These are phyloP conservation scores for Dipus sagitta DNA, from an alignment of 2,797 vertebrate genomes.

Conservation along the genomic window DNA sequence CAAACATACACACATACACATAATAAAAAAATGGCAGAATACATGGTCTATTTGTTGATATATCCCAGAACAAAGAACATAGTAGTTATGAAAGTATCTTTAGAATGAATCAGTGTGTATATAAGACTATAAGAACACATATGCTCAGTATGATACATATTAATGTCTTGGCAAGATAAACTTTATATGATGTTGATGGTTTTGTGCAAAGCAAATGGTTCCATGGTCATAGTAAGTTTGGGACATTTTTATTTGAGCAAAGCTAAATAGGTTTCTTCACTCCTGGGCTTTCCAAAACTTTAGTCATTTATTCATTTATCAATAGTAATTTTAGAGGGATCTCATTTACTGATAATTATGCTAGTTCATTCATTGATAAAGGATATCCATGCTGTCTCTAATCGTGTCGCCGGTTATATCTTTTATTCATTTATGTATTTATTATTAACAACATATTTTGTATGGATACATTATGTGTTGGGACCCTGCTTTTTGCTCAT, in stretches of 20 bases:
- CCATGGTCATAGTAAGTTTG: not conserved
- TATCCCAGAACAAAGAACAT: not conserved
- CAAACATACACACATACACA: too few species aligned
- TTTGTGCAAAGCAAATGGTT: not conserved
- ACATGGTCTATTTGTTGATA: not conserved
- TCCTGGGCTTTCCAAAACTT: not conserved
- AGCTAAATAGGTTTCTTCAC: not conserved
- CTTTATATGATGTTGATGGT: not conserved
- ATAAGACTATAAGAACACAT: not conserved
- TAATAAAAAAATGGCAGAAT: too few species aligned
- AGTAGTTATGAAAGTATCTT: not conserved
- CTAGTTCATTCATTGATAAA: not conserved
- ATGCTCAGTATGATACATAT: not conserved
- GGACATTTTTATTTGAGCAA: not conserved
- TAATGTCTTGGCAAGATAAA: not conserved
- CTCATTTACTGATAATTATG: not conserved
- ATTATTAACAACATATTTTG: too few species aligned
- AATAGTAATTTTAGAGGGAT: not conserved
- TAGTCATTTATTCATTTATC: not conserved
- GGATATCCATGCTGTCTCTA: not conserved
- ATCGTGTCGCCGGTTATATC: not conserved
- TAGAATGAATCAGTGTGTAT: not conserved
- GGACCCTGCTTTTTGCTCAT: too few species aligned
- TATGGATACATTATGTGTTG: too few species aligned
- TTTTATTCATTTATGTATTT: too few species aligned